Conservation (phyloP, 1,140 invertebrate species). For the Luehdorfia chinensis region DNA sequence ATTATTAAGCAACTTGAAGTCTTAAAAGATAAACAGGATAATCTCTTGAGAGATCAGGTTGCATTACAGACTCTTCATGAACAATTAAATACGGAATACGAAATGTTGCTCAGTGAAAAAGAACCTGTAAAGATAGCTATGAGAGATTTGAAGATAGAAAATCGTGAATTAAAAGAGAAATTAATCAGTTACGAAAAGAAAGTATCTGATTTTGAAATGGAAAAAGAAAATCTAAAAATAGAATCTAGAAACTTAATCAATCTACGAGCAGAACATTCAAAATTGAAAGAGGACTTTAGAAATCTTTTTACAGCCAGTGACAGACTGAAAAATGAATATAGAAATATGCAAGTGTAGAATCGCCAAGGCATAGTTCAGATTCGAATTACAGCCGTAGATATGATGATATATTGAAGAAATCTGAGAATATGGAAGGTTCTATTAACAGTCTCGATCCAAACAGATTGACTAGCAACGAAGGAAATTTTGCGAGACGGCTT, state of each 20-base stretch:
- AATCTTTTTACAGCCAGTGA: constrained; percentile 91
- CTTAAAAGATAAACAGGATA: constrained; percentile 83
- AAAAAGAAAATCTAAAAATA: constrained; percentile 83
- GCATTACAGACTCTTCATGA: constrained; percentile 92
- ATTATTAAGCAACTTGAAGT: constrained; percentile 82
- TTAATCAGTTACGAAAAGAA: constrained; percentile 78
- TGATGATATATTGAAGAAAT: constrained; percentile 71
- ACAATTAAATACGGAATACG: constrained; percentile 92
- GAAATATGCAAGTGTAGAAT: constrained; percentile 82
- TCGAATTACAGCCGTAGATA: constrained; percentile 85
- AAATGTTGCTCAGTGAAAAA: constrained; percentile 88
- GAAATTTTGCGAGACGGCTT: constrained; percentile 62
- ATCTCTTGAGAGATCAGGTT: constrained; percentile 89
- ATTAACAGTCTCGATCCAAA: constrained; percentile 64
- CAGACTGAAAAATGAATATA: constrained; percentile 89
- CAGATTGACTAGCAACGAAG: constrained; percentile 38
- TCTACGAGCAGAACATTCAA: constrained; percentile 90
- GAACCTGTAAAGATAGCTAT: constrained; percentile 87
- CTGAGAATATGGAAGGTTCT: constrained; percentile 70
- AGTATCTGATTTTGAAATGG: constrained; percentile 79
- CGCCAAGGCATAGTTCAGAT: constrained; percentile 78
- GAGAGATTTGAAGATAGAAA: constrained; percentile 86
- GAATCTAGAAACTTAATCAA: constrained; percentile 86
- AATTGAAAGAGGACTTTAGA: constrained; percentile 91
- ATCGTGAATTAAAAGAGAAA: constrained; percentile 83